These are phyloP conservation scores for Microctonus aethiopoides DNA, from an alignment of 2,888 invertebrate genomes.

Conservation along the genomic window DNA sequence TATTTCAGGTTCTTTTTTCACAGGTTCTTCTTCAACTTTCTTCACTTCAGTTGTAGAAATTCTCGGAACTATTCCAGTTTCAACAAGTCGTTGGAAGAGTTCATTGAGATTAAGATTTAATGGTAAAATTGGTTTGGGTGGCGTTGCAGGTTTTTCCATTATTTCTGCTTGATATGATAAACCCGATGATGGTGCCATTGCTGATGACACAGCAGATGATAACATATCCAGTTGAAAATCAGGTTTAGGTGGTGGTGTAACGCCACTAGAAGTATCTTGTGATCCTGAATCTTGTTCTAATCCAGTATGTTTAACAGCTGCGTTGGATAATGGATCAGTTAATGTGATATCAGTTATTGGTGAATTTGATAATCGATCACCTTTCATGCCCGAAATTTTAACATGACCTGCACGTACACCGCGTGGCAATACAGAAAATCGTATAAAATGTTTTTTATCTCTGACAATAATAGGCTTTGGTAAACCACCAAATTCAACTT, in stretches of 20 bases:
- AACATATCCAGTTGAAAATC: constrained; percentile 72
- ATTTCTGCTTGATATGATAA: constrained; percentile 60
- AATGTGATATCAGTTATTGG: not conserved
- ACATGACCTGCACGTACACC: constrained; percentile 79
- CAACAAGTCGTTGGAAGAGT: constrained; percentile 85
- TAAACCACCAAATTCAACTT: constrained; percentile 85
- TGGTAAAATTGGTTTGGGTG: constrained; percentile 59
- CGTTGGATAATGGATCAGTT: not conserved
- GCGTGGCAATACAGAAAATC: constrained; percentile 83
- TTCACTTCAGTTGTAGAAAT: constrained; percentile 55
- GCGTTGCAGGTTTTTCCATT: constrained; percentile 49
- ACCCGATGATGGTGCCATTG: constrained; percentile 71
- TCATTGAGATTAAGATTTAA: constrained; percentile 79
- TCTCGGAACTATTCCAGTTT: constrained; percentile 80
- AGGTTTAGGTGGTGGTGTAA: constrained; percentile 50
- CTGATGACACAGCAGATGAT: constrained; percentile 74
- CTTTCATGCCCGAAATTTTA: constrained; percentile 80
- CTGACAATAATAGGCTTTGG: constrained; percentile 82
- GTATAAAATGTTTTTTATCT: constrained; percentile 82
- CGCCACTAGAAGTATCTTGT: constrained; percentile 56
- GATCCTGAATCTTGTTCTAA: constrained; percentile 57
- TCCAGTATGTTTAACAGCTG: not conserved
- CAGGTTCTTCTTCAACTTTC: constrained; percentile 57
- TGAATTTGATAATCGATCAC: constrained; percentile 54
- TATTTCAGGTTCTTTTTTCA: constrained; percentile 65